A percentile compares a stretch with the other conserved stretches of the same genome.
phyloP scores from a whole-genome alignment of 2,888 invertebrate species.

The Ormyrus nitidulus region DNA sequence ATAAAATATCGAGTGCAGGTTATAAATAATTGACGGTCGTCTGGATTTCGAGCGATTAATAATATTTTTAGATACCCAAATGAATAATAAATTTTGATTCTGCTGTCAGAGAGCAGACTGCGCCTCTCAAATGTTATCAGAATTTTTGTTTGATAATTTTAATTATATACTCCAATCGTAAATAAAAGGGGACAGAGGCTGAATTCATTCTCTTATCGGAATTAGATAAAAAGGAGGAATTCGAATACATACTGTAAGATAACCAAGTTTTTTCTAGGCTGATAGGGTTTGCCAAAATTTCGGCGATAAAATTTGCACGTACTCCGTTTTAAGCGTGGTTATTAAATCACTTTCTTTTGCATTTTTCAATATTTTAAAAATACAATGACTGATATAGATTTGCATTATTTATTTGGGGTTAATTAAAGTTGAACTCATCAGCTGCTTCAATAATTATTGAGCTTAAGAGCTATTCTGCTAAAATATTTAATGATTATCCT shows the following conservation, averaged over 20 bases:
- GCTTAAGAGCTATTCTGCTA: no score
- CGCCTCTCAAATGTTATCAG: not conserved
- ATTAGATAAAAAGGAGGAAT: constrained; percentile 26
- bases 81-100: not conserved
- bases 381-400: no score
- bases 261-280: constrained; percentile 32
- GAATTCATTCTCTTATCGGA: constrained; percentile 26
- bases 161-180: constrained; percentile 18
- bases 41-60: constrained; percentile 5
- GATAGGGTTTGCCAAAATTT: constrained; percentile 27
- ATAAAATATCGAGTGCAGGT: not conserved
- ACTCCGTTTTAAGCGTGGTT: not conserved
- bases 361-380: no score
- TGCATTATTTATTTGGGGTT: no score
- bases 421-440: no score
- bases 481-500: no score
- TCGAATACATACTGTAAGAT: constrained; percentile 21
- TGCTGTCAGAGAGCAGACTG: not conserved
- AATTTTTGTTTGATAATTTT: not conserved
- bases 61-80: constrained; percentile 8
- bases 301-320: not conserved
- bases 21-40: constrained; percentile 5
- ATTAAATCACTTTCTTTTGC: not conserved
- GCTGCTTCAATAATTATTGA: no score
- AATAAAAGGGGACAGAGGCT: constrained; percentile 21